A percentile compares a stretch with the other conserved stretches of the same genome.
Conservation (phyloP, 1,140 invertebrate genomes). For the Reticulitermes speratus region DNA sequence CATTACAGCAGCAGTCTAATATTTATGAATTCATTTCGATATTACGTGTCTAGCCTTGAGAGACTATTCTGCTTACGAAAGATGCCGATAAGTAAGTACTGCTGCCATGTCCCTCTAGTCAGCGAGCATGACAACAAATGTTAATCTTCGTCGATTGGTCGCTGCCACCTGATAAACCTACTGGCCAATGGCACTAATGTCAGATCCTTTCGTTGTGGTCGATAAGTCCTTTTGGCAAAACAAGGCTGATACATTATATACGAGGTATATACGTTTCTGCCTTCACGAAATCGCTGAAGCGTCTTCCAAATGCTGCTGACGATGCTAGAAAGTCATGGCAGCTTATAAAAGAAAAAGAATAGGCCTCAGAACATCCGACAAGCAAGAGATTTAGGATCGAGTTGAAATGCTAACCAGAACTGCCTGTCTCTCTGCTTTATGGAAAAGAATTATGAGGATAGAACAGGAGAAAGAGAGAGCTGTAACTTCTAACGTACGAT, state of each 20-base stretch:
- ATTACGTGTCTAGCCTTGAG: too few species aligned
- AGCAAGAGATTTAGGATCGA: neutral
- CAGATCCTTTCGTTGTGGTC: neutral
- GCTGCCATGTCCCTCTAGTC: too few species aligned
- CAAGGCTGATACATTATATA: neutral
- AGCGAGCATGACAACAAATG: too few species aligned
- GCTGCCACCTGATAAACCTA: too few species aligned
- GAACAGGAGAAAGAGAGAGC: neutral
- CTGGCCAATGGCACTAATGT: too few species aligned
- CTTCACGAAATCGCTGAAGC: neutral
- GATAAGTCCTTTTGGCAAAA: conserved; percentile 6
- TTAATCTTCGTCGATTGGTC: too few species aligned
- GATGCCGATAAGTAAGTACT: too few species aligned
- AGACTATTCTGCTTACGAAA: too few species aligned
- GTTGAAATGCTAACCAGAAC: conserved; percentile 6
- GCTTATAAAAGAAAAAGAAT: neutral
- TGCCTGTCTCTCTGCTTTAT: neutral
- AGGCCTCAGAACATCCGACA: neutral
- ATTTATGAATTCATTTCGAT: too few species aligned
- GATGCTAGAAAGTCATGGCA: neutral
- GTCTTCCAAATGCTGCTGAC: neutral
- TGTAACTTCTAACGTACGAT: neutral
- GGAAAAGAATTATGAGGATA: neutral
- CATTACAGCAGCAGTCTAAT: too few species aligned
- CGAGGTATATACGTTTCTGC: neutral